Percentiles rank a stretch among this genome's conserved stretches.
phyloP scores from a whole-genome alignment of 2,113 vertebrate species.

The Bubo bubo region DNA sequence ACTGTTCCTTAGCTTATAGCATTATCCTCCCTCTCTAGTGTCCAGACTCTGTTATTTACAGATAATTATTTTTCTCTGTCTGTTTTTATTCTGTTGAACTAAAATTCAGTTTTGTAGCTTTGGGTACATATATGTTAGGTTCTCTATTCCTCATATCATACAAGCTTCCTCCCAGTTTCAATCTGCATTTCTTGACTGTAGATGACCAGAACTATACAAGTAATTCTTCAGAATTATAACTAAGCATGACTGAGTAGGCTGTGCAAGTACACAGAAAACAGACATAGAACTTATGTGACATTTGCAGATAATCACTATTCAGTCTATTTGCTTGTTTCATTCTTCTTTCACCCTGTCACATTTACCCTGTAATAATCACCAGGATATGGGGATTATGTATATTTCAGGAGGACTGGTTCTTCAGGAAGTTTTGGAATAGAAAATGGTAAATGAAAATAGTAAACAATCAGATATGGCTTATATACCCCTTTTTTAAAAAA shows the following conservation, averaged over 20 bases:
- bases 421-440: neutral
- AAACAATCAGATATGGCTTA: neutral
- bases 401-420: neutral
- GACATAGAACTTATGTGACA: neutral
- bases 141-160: neutral
- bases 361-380: neutral
- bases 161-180: neutral
- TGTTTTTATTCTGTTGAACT: neutral
- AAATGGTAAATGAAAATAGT: neutral
- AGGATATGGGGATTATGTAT: neutral
- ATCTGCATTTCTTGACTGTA: neutral
- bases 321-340: neutral
- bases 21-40: neutral
- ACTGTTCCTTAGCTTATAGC: neutral
- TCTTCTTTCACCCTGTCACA: neutral
- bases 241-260: neutral
- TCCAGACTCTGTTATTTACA: neutral
- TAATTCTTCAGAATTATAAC: neutral
- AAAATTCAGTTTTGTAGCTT: neutral
- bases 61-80: neutral
- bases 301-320: neutral
- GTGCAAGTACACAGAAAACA: neutral
- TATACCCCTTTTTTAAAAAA: neutral
- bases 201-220: neutral
- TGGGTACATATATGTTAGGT: neutral